phyloP scores from a whole-genome alignment of 2,797 vertebrate species.

The Hyperoplus lanceolatus region DNA sequence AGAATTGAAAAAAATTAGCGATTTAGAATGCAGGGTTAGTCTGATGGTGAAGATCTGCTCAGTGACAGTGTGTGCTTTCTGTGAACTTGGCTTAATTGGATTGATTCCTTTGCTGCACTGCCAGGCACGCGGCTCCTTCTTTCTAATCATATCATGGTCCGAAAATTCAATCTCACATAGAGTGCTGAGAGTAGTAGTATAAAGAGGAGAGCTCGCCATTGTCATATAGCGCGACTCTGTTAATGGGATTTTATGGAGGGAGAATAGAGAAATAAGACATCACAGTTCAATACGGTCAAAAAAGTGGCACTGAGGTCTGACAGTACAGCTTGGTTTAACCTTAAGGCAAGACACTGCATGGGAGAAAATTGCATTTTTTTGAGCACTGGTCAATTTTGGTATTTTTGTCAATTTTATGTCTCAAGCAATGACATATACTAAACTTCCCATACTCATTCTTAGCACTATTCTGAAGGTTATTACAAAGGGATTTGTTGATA shows the following conservation, averaged over 20 bases:
- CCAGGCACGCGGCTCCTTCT: slow-evolving; percentile 19
- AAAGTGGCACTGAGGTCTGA: slow-evolving; percentile 23
- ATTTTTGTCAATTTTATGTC: too few species aligned
- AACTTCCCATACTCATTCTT: too few species aligned
- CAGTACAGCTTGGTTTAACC: slow-evolving; percentile 14
- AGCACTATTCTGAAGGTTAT: too few species aligned
- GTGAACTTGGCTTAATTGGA: slow-evolving; percentile 51
- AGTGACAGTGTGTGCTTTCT: slow-evolving; percentile 17
- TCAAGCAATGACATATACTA: too few species aligned
- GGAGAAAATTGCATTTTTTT: too few species aligned
- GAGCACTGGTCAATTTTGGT: too few species aligned
- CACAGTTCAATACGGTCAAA: slow-evolving; percentile 23
- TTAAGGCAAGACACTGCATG: neutral
- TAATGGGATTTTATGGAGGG: slow-evolving; percentile 7
- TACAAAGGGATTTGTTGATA: too few species aligned
- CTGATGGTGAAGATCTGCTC: slow-evolving; percentile 3
- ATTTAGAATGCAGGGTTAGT: neutral
- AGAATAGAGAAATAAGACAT: slow-evolving; percentile 15
- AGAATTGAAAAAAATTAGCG: too few species aligned
- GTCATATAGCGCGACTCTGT: slow-evolving; percentile 26
- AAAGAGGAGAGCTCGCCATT: slow-evolving; percentile 8
- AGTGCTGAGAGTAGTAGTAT: neutral
- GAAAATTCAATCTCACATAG: slow-evolving; percentile 50
- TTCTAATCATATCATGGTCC: slow-evolving; percentile 50
- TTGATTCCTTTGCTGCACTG: slow-evolving; percentile 38